Conservation (phyloP, 2,888 invertebrate species). For the Cyrtodaria siliqua region DNA sequence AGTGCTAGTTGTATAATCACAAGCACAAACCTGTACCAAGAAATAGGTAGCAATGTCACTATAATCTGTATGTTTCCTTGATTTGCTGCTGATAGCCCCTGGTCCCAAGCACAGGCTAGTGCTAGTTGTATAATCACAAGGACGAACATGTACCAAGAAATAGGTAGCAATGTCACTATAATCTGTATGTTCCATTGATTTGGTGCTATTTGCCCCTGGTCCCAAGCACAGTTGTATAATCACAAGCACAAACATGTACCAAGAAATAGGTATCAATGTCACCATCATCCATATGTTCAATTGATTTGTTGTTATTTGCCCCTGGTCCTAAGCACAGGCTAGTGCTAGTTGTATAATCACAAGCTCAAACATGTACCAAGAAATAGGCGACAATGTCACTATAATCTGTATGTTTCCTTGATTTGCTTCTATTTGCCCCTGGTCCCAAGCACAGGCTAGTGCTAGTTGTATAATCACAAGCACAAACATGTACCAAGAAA, state of each 20-base stretch:
- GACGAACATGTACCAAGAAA: background rate
- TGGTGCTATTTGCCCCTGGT: background rate
- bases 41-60: too few species aligned
- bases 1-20: conserved; percentile 16
- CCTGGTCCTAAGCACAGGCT: conserved; percentile 26
- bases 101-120: conserved; percentile 31
- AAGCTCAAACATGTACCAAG: conserved; percentile 26
- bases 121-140: conserved; percentile 18
- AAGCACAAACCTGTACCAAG: conserved; percentile 8
- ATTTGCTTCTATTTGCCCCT: background rate
- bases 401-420: background rate
- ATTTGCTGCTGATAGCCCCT: too few species aligned
- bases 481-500: conserved; percentile 19
- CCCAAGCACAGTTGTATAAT: conserved; percentile 15
- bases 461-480: conserved; percentile 11
- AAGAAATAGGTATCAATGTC: background rate
- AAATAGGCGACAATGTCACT: background rate
- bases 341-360: conserved; percentile 13
- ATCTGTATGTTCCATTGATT: too few species aligned
- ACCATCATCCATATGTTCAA: background rate
- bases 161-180: background rate
- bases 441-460: conserved; percentile 26
- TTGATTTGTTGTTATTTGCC: background rate
- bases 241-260: too few species aligned
- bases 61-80: too few species aligned